Conservation (phyloP, 1,140 invertebrate species). For the Pararge aegeria region DNA sequence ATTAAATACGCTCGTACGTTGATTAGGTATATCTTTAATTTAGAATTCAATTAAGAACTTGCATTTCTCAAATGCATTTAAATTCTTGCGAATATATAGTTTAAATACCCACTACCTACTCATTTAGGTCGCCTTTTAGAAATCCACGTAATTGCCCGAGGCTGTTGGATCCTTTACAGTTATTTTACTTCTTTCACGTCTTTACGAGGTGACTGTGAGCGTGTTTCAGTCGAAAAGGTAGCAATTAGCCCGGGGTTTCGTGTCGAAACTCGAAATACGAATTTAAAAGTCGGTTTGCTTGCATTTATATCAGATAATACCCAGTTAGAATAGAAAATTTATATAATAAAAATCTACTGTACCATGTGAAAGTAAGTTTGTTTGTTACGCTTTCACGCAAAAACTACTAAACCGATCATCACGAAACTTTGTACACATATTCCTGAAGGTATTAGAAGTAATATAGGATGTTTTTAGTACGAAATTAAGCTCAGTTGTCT, state of each 20-base stretch:
- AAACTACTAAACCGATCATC: no score
- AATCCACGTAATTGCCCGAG: conserved; percentile 18
- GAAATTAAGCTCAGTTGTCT: no score
- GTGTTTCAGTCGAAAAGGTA: conserved; percentile 12
- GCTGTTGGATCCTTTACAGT: conserved; percentile 18
- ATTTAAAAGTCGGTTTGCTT: not conserved
- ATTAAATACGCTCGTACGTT: no score
- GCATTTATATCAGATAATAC: no score
- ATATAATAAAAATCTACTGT: no score
- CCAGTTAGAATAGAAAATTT: no score
- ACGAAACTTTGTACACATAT: no score
- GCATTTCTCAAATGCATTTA: not conserved
- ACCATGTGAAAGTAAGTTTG: no score
- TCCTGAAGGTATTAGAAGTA: no score
- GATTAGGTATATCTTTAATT: no score
- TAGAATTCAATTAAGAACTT: not conserved
- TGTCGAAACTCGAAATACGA: not conserved
- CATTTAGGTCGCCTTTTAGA: conserved; percentile 19
- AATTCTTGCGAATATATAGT: conserved; percentile 3
- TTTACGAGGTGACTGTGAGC: conserved; percentile 23
- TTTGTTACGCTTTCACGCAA: no score
- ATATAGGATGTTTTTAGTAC: no score
- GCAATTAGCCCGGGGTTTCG: conserved; percentile 7
- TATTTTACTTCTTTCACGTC: conserved; percentile 21
- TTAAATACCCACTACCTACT: not conserved